A percentile compares a stretch with the other conserved stretches of the same genome.
Evolutionary conservation across 2,797 vertebrate genomes (phyloP).

Genomic region (Ptychobarbus kaznakovi): DNA sequence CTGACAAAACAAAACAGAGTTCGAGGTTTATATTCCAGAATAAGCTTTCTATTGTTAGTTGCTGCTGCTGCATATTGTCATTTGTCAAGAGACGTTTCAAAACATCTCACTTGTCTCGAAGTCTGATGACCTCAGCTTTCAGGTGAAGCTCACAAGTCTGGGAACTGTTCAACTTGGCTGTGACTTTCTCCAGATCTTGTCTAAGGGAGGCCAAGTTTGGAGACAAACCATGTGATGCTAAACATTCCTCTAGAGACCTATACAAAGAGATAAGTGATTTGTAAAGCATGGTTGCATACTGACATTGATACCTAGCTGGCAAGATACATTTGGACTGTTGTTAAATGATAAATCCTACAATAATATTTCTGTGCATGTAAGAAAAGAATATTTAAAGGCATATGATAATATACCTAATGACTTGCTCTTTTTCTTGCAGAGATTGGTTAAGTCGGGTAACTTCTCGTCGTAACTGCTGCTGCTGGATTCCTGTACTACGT

Average conservation of each 20-base stretch:
- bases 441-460: conserved; percentile 73
- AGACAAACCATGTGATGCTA: conserved; percentile 70
- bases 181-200: conserved; percentile 74
- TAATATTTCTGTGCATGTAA: not conserved
- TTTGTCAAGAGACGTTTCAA: not conserved
- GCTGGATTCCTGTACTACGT: conserved; percentile 73
- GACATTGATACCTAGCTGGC: not conserved
- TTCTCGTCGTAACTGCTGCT: conserved; percentile 80
- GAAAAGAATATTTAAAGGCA: not conserved
- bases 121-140: conserved; percentile 79
- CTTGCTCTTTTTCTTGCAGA: conserved; percentile 78
- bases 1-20: conserved; percentile 60
- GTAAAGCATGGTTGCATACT: not conserved
- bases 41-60: not conserved
- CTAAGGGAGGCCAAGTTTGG: conserved; percentile 69
- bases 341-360: not conserved
- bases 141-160: conserved; percentile 81
- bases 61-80: not conserved
- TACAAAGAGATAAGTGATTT: conserved; percentile 37
- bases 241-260: conserved; percentile 83
- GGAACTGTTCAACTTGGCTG: conserved; percentile 76
- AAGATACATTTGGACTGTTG: not conserved
- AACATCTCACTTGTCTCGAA: conserved; percentile 82
- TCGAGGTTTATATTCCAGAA: not conserved
- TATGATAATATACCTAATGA: conserved; percentile 58